A percentile compares a stretch with the other conserved stretches of the same genome.
Evolutionary conservation across 1,140 invertebrate species (phyloP).

Genomic region (Cardiocondyla obscurior): DNA sequence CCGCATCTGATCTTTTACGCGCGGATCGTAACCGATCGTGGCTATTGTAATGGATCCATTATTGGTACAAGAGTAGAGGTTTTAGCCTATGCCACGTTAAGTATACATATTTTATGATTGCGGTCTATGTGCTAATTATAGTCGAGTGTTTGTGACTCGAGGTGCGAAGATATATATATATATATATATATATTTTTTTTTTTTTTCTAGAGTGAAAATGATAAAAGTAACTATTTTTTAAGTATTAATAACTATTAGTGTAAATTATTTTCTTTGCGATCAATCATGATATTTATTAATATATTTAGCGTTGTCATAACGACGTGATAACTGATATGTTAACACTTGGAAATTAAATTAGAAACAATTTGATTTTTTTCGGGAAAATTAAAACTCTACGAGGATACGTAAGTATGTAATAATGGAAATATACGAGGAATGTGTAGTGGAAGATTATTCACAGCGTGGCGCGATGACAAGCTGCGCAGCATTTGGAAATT

Average conservation of each 20-base stretch:
- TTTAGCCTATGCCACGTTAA: neutral
- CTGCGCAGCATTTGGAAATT: constrained; percentile 8
- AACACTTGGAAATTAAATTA: neutral
- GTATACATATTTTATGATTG: neutral
- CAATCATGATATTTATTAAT: neutral
- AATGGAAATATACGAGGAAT: neutral
- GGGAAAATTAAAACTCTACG: neutral
- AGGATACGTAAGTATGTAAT: neutral
- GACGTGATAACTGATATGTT: neutral
- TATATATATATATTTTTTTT: no score
- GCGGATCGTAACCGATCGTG: neutral
- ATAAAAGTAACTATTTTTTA: neutral
- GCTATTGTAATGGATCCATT: neutral
- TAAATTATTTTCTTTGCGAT: neutral
- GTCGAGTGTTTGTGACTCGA: neutral
- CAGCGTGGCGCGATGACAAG: constrained; percentile 41
- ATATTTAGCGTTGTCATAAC: neutral
- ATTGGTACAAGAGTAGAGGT: neutral
- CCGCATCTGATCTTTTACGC: neutral
- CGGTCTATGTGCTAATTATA: neutral
- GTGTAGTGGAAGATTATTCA: neutral
- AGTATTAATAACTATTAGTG: neutral
- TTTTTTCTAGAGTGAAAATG: neutral
- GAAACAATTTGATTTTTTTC: neutral
- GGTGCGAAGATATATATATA: neutral